These are phyloP conservation scores for Zingel zingel DNA, from an alignment of 2,113 vertebrate genomes.

Conservation along the genomic window DNA sequence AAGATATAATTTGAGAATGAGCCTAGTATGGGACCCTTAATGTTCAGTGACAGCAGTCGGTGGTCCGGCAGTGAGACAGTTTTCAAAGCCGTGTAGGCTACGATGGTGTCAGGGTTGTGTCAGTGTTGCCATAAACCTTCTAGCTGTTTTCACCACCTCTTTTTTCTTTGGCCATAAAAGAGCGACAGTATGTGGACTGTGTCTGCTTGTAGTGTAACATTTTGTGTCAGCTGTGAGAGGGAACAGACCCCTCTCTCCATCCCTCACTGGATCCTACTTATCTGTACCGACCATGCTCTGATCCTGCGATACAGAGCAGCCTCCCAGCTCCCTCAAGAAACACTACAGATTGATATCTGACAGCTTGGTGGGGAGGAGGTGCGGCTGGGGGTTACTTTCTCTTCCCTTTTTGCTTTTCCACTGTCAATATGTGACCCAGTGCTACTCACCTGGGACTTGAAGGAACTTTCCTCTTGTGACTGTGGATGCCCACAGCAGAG, in stretches of 20 bases:
- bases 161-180: neutral
- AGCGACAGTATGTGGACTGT: slow-evolving; percentile 1
- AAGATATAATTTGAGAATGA: too few species aligned
- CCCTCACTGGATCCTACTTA: slow-evolving; percentile 73
- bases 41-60: neutral
- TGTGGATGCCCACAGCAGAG: slow-evolving; percentile 18
- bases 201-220: slow-evolving; percentile 8
- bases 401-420: slow-evolving; percentile 62
- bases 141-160: neutral
- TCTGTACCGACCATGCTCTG: slow-evolving; percentile 73
- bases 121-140: neutral
- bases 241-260: slow-evolving; percentile 29
- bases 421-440: slow-evolving; percentile 54
- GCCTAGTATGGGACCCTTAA: too few species aligned
- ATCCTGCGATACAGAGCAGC: slow-evolving; percentile 71
- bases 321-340: slow-evolving; percentile 69
- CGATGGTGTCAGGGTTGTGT: neutral
- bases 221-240: slow-evolving; percentile 45
- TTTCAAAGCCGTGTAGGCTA: neutral
- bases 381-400: slow-evolving; percentile 29
- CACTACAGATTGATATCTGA: slow-evolving; percentile 74
- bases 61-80: neutral
- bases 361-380: slow-evolving; percentile 9
- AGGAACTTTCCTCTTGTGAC: slow-evolving; percentile 20
- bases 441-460: slow-evolving; percentile 18